These are phyloP conservation scores for Drosophila emarginata DNA, from an alignment of 2,888 invertebrate species.

Conservation along the genomic window DNA sequence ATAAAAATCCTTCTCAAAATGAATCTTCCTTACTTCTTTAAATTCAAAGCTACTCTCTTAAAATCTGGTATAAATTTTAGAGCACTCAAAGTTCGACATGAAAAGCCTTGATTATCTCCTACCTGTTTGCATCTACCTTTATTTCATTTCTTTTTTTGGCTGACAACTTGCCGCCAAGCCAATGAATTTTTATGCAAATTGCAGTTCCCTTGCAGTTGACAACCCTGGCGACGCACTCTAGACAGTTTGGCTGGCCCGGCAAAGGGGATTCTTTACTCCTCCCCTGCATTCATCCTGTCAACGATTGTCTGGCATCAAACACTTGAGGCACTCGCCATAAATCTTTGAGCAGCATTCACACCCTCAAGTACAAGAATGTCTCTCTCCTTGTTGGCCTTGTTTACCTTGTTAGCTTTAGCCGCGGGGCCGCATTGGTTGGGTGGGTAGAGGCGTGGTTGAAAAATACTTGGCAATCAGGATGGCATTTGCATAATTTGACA, in stretches of 20 bases:
- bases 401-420: conserved; percentile 65
- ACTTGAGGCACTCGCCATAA: conserved; percentile 61
- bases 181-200: conserved; percentile 81
- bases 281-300: not conserved
- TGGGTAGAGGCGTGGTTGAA: conserved; percentile 16
- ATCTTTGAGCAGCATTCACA: conserved; percentile 60
- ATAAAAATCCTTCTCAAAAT: too few relatives aligned
- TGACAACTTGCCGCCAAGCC: conserved; percentile 64
- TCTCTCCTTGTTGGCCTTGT: conserved; percentile 52
- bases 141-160: conserved; percentile 34
- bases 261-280: not conserved
- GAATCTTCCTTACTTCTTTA: too few relatives aligned
- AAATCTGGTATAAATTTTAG: too few relatives aligned
- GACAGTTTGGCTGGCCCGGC: conserved; percentile 34
- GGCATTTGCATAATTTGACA: conserved; percentile 81
- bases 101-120: conserved; percentile 6
- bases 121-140: conserved; percentile 31
- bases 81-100: conserved; percentile 14
- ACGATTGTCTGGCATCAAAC: conserved; percentile 19
- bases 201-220: conserved; percentile 71
- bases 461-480: conserved; percentile 48
- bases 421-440: not conserved
- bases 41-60: too few relatives aligned
- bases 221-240: conserved; percentile 60
- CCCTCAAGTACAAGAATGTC: conserved; percentile 23